Conservation (phyloP, 2,113 vertebrate genomes). For the Numida meleagris region DNA sequence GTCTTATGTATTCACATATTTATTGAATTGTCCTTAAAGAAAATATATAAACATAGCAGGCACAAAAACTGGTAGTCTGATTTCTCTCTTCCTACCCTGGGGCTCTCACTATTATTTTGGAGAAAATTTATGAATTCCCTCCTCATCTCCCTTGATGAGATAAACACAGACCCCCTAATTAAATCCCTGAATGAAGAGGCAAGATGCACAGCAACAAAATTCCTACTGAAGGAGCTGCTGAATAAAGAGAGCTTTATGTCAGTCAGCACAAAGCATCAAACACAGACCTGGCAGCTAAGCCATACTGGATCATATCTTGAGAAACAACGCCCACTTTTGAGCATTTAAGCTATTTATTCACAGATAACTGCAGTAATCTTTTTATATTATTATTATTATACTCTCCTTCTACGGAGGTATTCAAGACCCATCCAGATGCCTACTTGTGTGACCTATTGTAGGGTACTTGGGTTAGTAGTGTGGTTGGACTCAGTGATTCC, state of each 20-base stretch:
- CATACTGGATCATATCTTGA: background rate
- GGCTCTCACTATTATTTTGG: background rate
- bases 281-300: rapidly evolving
- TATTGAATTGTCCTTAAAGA: background rate
- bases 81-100: background rate
- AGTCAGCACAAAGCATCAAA: background rate
- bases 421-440: too few relatives aligned
- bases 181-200: background rate
- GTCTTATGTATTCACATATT: background rate
- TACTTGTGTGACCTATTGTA: too few relatives aligned
- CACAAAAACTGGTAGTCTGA: background rate
- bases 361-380: rapidly evolving
- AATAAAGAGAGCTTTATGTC: background rate
- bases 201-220: background rate
- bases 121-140: background rate
- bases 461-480: too few relatives aligned
- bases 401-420: too few relatives aligned
- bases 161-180: background rate
- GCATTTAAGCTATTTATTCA: background rate
- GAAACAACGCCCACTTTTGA: rapidly evolving
- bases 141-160: background rate
- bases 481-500: too few relatives aligned
- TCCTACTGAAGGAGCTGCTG: background rate
- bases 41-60: background rate
- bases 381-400: background rate